phyloP scores from a whole-genome alignment of 2,888 invertebrate species.

The Byasa hedistus region DNA sequence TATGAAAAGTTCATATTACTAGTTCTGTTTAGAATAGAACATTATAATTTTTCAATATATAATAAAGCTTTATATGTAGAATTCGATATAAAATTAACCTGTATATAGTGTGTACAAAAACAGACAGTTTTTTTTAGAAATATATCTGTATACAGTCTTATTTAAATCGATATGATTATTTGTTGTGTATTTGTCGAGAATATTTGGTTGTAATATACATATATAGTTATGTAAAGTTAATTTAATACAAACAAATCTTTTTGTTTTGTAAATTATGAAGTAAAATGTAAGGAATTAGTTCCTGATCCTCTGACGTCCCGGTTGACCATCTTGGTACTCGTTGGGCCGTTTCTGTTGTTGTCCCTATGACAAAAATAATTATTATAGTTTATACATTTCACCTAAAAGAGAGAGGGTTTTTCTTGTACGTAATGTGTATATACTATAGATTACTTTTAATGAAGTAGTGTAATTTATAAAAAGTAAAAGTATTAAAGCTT shows the following conservation, averaged over 20 bases:
- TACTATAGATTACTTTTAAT: too few species aligned
- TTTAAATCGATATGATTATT: background rate
- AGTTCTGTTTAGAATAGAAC: too few species aligned
- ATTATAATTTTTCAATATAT: too few species aligned
- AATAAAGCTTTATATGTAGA: too few species aligned
- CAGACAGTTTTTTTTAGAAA: background rate
- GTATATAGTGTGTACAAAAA: background rate
- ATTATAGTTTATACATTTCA: background rate
- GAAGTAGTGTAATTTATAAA: too few species aligned
- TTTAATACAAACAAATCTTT: background rate
- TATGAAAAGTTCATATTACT: too few species aligned
- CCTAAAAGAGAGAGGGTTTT: too few species aligned
- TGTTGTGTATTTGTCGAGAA: slow-evolving; percentile 1
- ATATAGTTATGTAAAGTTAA: background rate
- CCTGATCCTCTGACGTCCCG: slow-evolving; percentile 55
- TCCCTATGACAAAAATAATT: slow-evolving; percentile 43
- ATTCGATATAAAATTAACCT: too few species aligned
- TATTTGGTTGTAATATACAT: background rate
- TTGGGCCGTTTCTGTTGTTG: slow-evolving; percentile 50
- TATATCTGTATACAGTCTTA: slow-evolving; percentile 1
- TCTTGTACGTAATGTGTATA: too few species aligned
- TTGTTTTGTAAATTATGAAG: slow-evolving; percentile 6
- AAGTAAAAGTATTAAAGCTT: too few species aligned
- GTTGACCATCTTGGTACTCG: slow-evolving; percentile 51
- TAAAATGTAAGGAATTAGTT: slow-evolving; percentile 46